phyloP scores from a whole-genome alignment of 2,113 vertebrate genomes.

The Megatriorchis doriae region DNA sequence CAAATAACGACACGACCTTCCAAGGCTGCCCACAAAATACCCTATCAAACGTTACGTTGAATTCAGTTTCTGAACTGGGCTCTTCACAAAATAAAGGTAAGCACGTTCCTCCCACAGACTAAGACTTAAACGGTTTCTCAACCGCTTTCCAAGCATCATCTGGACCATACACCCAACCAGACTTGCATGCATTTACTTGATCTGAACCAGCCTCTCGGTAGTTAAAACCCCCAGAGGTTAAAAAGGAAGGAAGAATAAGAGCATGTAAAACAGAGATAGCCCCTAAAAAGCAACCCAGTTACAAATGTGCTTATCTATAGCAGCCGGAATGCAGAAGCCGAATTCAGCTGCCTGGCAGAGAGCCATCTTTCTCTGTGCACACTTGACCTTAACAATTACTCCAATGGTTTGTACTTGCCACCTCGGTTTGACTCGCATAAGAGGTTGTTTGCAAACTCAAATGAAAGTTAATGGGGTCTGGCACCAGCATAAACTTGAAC shows the following conservation, averaged over 20 bases:
- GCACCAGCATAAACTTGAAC: not conserved
- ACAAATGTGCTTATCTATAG: not conserved
- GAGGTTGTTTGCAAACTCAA: constrained; percentile 22
- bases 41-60: fast-evolving
- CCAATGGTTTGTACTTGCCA: not conserved
- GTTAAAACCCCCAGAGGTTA: not conserved
- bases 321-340: constrained; percentile 18
- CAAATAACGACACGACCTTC: not conserved
- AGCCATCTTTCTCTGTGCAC: not conserved
- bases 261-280: not conserved
- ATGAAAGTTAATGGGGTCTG: constrained; percentile 17
- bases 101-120: not conserved
- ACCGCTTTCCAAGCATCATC: not conserved
- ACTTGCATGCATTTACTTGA: not conserved
- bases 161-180: not conserved
- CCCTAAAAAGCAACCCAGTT: not conserved
- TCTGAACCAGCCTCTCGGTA: not conserved
- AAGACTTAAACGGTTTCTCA: not conserved
- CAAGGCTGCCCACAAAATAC: not conserved
- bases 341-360: not conserved
- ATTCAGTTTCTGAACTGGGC: not conserved
- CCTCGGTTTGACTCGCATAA: not conserved
- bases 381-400: constrained; percentile 41
- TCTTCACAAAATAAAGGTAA: not conserved
- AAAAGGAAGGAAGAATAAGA: constrained; percentile 13